Evolutionary conservation across 2,113 vertebrate species (phyloP).

Genomic region (Diadophis punctatus): DNA sequence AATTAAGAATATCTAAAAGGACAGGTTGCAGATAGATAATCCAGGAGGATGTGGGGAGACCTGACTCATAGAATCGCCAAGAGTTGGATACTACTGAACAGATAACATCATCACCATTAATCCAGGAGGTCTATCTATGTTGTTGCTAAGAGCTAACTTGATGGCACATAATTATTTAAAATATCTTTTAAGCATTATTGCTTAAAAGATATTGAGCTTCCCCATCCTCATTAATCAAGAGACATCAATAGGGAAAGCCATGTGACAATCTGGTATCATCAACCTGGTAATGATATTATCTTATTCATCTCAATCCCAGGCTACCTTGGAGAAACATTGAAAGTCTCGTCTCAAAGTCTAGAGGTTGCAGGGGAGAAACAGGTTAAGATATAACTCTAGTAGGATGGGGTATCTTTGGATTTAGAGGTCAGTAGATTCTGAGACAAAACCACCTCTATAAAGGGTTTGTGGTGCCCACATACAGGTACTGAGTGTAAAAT

Average conservation of each 20-base stretch:
- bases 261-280: background rate
- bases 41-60: background rate
- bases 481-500: no score
- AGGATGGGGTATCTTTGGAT: background rate
- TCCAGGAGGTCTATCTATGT: background rate
- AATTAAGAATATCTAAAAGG: background rate
- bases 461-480: no score
- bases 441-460: background rate
- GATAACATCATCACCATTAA: no score
- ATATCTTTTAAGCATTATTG: no score
- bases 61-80: no score
- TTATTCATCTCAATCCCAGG: background rate
- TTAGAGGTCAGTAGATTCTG: background rate
- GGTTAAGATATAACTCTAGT: background rate
- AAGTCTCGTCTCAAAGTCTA: background rate
- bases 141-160: background rate
- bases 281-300: background rate
- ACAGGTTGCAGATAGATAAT: background rate
- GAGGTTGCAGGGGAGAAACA: background rate
- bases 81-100: no score
- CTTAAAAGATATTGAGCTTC: no score
- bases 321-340: background rate
- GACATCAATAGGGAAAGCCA: background rate
- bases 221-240: no score
- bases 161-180: background rate